Evolutionary conservation across 1,140 invertebrate species (phyloP).

Genomic region (Nephotettix cincticeps): DNA sequence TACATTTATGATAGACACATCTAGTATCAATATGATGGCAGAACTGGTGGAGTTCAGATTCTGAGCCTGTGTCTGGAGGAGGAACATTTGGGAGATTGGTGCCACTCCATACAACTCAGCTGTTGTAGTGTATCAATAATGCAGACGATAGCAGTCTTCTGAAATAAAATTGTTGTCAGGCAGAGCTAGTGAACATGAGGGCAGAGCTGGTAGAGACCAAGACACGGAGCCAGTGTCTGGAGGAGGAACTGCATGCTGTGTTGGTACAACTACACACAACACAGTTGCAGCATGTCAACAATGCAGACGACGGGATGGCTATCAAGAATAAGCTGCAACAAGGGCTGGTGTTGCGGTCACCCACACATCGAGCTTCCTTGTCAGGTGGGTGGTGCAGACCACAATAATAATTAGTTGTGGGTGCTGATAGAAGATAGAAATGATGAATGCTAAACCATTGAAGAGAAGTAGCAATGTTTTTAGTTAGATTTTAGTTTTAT

Average conservation of each 20-base stretch:
- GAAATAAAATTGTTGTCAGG: constrained; percentile 53
- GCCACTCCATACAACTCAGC: constrained; percentile 61
- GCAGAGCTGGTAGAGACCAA: constrained; percentile 66
- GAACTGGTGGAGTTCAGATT: constrained; percentile 65
- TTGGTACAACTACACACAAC: constrained; percentile 62
- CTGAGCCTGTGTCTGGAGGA: constrained; percentile 58
- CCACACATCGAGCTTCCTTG: constrained; percentile 39
- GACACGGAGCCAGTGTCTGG: constrained; percentile 56
- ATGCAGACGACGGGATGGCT: constrained; percentile 42
- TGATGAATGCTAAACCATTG: too few relatives aligned
- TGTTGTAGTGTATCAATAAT: constrained; percentile 44
- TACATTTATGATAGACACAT: constrained; percentile 62
- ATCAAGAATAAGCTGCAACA: constrained; percentile 48
- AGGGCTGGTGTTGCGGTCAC: constrained; percentile 47
- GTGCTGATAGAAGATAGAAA: too few relatives aligned
- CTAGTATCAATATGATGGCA: constrained; percentile 68
- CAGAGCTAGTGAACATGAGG: constrained; percentile 69
- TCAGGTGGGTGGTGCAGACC: constrained; percentile 28
- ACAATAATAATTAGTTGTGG: too few relatives aligned
- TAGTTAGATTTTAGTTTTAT: too few relatives aligned
- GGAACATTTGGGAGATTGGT: constrained; percentile 60
- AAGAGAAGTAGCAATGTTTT: too few relatives aligned
- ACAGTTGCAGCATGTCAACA: constrained; percentile 49
- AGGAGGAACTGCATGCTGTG: constrained; percentile 63
- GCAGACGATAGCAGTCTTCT: too few relatives aligned